These are phyloP conservation scores for Xerus inauris DNA, from an alignment of 2,113 vertebrate genomes.

Conservation along the genomic window DNA sequence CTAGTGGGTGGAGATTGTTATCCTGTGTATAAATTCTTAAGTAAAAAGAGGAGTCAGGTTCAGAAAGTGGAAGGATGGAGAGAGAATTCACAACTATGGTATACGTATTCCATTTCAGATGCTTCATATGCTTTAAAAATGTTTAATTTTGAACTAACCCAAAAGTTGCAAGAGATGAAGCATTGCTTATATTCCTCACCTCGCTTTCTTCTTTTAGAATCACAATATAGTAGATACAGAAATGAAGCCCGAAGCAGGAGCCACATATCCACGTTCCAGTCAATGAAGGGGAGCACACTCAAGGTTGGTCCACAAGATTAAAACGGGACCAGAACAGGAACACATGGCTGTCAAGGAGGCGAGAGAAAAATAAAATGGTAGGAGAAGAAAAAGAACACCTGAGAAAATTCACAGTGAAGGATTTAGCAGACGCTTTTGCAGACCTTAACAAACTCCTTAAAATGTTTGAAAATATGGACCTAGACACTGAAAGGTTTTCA, in stretches of 20 bases:
- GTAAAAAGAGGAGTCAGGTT: constrained; percentile 5
- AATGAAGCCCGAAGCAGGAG: background rate
- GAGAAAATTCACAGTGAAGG: background rate
- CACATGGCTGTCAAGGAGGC: background rate
- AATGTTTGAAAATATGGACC: background rate
- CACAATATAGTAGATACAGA: background rate
- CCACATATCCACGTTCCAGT: background rate
- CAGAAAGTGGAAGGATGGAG: background rate
- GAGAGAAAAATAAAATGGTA: background rate
- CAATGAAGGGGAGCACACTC: background rate
- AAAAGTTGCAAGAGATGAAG: constrained; percentile 5
- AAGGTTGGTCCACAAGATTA: background rate
- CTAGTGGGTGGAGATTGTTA: background rate
- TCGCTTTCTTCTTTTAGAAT: constrained; percentile 1
- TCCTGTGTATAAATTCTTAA: constrained; percentile 25
- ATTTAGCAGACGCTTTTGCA: background rate
- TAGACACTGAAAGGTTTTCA: background rate
- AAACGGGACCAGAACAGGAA: background rate
- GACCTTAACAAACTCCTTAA: background rate
- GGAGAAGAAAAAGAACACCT: background rate
- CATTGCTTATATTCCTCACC: background rate
- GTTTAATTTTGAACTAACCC: background rate
- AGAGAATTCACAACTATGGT: background rate
- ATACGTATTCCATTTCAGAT: background rate
- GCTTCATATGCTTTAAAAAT: background rate